Evolutionary conservation across 1,140 invertebrate species (phyloP).

Genomic region (Brachionus rotundiformis): DNA sequence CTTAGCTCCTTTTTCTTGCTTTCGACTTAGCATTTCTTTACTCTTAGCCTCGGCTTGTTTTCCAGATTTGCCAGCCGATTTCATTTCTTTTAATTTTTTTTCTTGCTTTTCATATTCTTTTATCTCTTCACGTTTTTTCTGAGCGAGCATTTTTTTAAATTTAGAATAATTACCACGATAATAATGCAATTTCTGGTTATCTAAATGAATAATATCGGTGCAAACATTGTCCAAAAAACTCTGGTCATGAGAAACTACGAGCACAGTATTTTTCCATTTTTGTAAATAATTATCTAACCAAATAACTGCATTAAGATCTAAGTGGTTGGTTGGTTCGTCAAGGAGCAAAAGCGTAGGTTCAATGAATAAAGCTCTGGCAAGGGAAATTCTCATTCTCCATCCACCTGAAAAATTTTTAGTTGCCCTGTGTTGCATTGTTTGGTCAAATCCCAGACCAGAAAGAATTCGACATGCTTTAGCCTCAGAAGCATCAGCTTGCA

Average conservation of each 20-base stretch:
- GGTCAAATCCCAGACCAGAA: slow-evolving; percentile 91
- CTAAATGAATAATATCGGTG: slow-evolving; percentile 96
- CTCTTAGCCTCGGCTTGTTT: slow-evolving; percentile 91
- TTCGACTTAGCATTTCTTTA: slow-evolving; percentile 85
- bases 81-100: slow-evolving; percentile 87
- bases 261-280: slow-evolving; percentile 92
- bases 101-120: slow-evolving; percentile 99
- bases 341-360: slow-evolving; percentile 91
- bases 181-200: slow-evolving; percentile 89
- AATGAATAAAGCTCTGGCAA: slow-evolving; percentile 74
- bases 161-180: slow-evolving; percentile 89
- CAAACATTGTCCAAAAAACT: slow-evolving; percentile 98
- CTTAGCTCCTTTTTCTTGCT: slow-evolving; percentile 82
- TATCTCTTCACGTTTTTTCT: slow-evolving; percentile 87
- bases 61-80: slow-evolving; percentile 88
- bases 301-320: slow-evolving; percentile 96
- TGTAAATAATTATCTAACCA: slow-evolving; percentile 99
- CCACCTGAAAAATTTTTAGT: slow-evolving; percentile 96
- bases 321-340: slow-evolving; percentile 84
- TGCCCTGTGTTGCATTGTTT: slow-evolving; percentile 86
- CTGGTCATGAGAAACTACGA: slow-evolving; percentile 98
- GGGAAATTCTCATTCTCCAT: slow-evolving; percentile 96
- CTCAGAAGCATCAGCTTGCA: slow-evolving; percentile 94
- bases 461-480: slow-evolving; percentile 88
- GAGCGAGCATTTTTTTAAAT: slow-evolving; percentile 97